Evolutionary conservation across 2,888 invertebrate genomes (phyloP).

Genomic region (Scrobipalpa costella): DNA sequence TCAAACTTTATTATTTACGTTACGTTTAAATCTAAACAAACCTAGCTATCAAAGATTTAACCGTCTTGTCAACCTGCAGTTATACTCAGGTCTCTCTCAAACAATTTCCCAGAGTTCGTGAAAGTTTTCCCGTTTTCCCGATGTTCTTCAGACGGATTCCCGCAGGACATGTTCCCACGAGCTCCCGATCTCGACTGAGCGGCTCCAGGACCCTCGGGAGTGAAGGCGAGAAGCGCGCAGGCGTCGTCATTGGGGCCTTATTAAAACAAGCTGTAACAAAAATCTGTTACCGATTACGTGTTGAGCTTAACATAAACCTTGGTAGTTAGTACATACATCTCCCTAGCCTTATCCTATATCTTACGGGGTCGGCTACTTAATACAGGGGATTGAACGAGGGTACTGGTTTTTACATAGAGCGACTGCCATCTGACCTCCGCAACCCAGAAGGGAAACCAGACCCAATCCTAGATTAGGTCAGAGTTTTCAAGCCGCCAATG

Average conservation of each 20-base stretch:
- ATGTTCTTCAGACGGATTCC: neutral
- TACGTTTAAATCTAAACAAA: neutral
- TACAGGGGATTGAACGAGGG: no score
- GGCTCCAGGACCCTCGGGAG: neutral
- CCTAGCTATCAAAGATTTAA: neutral
- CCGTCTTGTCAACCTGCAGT: neutral
- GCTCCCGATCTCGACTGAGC: neutral
- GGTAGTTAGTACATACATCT: neutral
- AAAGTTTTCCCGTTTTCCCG: constrained; percentile 10
- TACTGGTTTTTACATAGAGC: no score
- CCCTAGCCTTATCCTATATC: no score
- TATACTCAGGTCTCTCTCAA: neutral
- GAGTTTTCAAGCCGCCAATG: no score
- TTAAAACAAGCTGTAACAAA: neutral
- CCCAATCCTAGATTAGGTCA: no score
- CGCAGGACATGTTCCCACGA: neutral
- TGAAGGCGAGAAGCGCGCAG: neutral
- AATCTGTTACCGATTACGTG: constrained; percentile 8
- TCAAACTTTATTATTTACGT: no score
- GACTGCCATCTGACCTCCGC: no score
- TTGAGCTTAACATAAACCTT: constrained; percentile 3
- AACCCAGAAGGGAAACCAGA: no score
- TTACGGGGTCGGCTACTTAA: no score
- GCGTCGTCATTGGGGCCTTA: neutral
- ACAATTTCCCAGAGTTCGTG: neutral